phyloP scores from a whole-genome alignment of 2,113 vertebrate genomes.

The Orcinus orca region DNA sequence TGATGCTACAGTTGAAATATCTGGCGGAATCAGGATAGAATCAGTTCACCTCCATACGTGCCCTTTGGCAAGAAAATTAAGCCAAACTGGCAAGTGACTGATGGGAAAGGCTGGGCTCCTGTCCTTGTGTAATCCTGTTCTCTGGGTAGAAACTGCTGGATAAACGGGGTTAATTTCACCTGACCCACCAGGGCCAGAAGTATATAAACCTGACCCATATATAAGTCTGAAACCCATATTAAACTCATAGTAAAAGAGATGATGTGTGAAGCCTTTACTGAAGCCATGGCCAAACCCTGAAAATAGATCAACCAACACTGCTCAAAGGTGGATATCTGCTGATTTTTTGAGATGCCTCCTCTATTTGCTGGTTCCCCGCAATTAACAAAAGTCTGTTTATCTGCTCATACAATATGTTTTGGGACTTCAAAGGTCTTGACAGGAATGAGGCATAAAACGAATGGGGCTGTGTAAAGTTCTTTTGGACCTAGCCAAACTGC shows the following conservation, averaged over 20 bases:
- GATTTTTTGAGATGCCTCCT: not conserved
- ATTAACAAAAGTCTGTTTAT: not conserved
- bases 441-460: not conserved
- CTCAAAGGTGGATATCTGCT: not conserved
- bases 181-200: slow-evolving; percentile 45
- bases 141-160: not conserved
- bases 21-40: slow-evolving; percentile 59
- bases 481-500: not conserved
- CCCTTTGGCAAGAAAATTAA: slow-evolving; percentile 65
- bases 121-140: slow-evolving; percentile 60
- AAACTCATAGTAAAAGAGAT: slow-evolving; percentile 57
- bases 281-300: not conserved
- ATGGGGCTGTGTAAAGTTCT: not conserved
- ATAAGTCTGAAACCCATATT: slow-evolving; percentile 29
- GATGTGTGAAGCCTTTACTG: slow-evolving; percentile 49
- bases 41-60: slow-evolving; percentile 62
- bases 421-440: not conserved
- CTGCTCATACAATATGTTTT: not conserved
- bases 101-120: slow-evolving; percentile 56
- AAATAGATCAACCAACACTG: not conserved
- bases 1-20: slow-evolving; percentile 49
- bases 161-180: slow-evolving; percentile 56
- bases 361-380: not conserved
- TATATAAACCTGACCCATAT: not conserved
- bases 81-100: slow-evolving; percentile 65